phyloP scores from a whole-genome alignment of 2,113 vertebrate genomes.

The Tyto alba region DNA sequence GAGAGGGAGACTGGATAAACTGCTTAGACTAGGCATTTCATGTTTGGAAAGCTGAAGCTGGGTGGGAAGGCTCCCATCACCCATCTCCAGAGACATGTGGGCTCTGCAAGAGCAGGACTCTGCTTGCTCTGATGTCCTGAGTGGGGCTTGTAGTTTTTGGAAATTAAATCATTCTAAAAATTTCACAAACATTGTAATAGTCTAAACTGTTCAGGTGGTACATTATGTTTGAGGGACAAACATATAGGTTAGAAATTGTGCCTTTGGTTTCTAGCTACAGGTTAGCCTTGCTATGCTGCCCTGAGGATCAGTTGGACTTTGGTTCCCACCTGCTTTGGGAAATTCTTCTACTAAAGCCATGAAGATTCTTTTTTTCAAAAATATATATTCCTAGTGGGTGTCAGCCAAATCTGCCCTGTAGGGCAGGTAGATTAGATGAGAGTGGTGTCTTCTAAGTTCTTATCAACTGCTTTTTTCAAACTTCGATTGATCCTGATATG shows the following conservation, averaged over 20 bases:
- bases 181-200: not conserved
- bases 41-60: not conserved
- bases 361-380: not conserved
- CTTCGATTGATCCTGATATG: constrained; percentile 48
- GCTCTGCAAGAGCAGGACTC: not conserved
- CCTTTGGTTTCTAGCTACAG: not conserved
- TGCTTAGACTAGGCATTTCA: not conserved
- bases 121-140: not conserved
- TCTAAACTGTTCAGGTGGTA: not conserved
- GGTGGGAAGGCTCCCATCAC: not conserved
- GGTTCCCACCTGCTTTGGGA: not conserved
- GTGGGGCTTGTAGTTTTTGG: not conserved
- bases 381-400: not conserved
- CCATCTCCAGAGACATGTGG: not conserved
- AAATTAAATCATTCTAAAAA: not conserved
- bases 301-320: not conserved
- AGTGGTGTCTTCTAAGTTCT: not conserved
- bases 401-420: not conserved
- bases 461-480: not conserved
- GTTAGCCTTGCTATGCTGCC: not conserved
- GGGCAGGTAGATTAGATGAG: not conserved
- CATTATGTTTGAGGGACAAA: not conserved
- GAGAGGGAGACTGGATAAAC: not conserved
- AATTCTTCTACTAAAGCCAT: not conserved
- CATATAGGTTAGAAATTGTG: not conserved